A percentile compares a stretch with the other conserved stretches of the same genome.
These are phyloP conservation scores for Lasiurus borealis DNA, from an alignment of 2,113 vertebrate genomes.

Conservation along the genomic window DNA sequence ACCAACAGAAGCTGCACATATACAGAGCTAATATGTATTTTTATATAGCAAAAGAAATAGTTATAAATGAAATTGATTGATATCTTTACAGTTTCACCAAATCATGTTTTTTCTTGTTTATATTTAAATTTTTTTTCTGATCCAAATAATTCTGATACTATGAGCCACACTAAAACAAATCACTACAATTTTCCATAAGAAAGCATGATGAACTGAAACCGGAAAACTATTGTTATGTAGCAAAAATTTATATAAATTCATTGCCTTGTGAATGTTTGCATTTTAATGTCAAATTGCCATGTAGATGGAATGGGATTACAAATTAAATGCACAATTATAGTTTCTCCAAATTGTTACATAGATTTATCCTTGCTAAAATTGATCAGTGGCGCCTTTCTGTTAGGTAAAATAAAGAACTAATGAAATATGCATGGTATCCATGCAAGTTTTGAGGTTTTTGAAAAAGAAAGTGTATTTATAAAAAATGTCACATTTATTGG, in stretches of 20 bases:
- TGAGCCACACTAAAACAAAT: neutral
- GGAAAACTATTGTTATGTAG: neutral
- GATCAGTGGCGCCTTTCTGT: neutral
- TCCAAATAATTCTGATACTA: neutral
- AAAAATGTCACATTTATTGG: neutral
- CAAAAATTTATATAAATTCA: neutral
- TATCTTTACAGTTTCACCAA: neutral
- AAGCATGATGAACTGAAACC: neutral
- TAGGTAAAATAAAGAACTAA: neutral
- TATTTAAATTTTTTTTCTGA: slow-evolving; percentile 31
- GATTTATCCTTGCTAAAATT: neutral
- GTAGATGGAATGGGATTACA: neutral
- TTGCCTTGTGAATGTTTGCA: neutral
- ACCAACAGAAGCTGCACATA: neutral
- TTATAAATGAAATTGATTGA: neutral
- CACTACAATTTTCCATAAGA: neutral
- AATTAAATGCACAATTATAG: neutral
- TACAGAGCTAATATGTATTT: neutral
- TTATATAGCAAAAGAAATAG: neutral
- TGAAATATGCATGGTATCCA: neutral
- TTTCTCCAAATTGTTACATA: neutral
- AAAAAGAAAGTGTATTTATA: neutral
- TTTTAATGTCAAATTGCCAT: neutral
- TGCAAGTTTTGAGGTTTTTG: neutral
- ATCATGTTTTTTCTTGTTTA: neutral